A percentile compares a stretch with the other conserved stretches of the same genome.
Conservation (phyloP, 2,888 invertebrate genomes). For the Druceiella hillmani region DNA sequence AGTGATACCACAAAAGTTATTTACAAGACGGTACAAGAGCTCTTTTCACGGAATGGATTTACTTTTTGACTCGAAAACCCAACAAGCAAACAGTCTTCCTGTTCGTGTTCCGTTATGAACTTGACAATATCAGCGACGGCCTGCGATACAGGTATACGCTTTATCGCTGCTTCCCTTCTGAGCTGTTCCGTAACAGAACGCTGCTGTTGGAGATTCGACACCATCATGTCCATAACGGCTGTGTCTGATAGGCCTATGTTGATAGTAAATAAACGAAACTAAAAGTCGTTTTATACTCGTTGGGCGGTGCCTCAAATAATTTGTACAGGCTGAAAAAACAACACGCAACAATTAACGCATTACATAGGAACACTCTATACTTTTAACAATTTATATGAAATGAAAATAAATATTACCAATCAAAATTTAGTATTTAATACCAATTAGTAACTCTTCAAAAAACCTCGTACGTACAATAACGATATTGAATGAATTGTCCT, state of each 20-base stretch:
- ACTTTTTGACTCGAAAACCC: conserved; percentile 93
- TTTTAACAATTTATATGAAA: no score
- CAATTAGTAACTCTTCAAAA: no score
- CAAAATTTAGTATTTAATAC: no score
- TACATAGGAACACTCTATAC: no score
- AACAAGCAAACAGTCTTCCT: conserved; percentile 87
- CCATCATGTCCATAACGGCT: conserved; percentile 90
- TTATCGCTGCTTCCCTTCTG: conserved; percentile 83
- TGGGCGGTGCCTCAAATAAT: no score
- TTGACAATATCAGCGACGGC: conserved; percentile 92
- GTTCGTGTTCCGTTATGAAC: conserved; percentile 84
- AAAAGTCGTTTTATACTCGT: no score
- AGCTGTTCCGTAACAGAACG: conserved; percentile 90
- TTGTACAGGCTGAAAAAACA: no score
- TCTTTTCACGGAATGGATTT: conserved; percentile 94
- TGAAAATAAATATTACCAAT: no score
- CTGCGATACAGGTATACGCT: conserved; percentile 79
- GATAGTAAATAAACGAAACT: conserved; percentile 40
- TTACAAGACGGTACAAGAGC: conserved; percentile 81
- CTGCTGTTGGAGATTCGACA: conserved; percentile 92
- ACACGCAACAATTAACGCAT: no score
- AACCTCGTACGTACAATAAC: no score
- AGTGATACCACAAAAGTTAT: conserved; percentile 15
- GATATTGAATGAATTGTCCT: no score
- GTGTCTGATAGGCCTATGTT: conserved; percentile 87